Base-by-base conservation (phyloP, 2,797 vertebrate species). In the Phataginus tricuspis region DNA sequence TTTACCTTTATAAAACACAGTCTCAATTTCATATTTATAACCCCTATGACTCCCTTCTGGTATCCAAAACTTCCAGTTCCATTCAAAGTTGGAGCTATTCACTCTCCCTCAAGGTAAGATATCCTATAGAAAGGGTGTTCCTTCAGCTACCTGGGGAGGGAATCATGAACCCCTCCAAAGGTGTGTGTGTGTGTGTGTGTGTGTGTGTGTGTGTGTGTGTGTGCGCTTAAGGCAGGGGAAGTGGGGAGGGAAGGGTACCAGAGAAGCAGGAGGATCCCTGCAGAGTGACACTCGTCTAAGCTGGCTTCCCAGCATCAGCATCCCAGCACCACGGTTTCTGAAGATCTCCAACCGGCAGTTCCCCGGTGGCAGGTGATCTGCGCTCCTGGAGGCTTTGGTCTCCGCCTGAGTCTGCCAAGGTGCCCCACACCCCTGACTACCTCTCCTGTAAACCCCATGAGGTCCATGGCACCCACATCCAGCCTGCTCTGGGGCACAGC, bases 301-400 rank as follows among this genome's bases (percentile, higher is more conserved):
- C 59, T 37, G 39, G 4, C 5, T 29, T 51, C 64, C 7, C 5
- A 13, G 1, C 8, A 21, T 31, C 14, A n/a, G 9, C 11, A 55
- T 8, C 23, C 42, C n/a, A 34, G 21, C 2, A n/a, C n/a, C 90
- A 31, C 2, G 2, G 5, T 37, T 29, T 59, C 51, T 64, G 25
- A 80, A 29, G 14, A 51, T 13, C 42, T n/a, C 13, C 11, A 29
- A 23, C 21, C 0, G 8, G 3, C 9, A 14, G 1, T 34, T 66
- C 11, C 19, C 29, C 7, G 31, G 7, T 7, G 13, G 39, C 14
- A 0, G 8, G n/a, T n/a, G 8, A 49, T 1, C 0, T 27, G 12
- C 9, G 7, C 2, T 79, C 66, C 27, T 2, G 12, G 13, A 71
- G 9, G 7, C 42, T 31, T 2, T 10, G 3, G 1, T 19, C 19